Evolutionary conservation across 2,888 invertebrate genomes (phyloP), one percentile per base, ranked within the genome.

Genomic region (Beris chalybata): DNA sequence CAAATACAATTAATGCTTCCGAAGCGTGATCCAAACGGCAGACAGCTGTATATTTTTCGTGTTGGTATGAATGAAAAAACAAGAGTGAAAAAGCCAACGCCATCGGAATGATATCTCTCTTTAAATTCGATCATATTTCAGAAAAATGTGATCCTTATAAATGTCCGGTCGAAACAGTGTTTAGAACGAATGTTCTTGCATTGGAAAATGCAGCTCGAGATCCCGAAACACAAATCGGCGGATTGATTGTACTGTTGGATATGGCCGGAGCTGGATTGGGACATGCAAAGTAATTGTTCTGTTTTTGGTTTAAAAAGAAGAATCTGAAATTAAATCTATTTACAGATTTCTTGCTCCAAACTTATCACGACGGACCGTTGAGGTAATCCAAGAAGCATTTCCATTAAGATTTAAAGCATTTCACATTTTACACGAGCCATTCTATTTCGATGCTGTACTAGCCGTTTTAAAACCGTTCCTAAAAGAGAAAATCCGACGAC

Each of bases 361-460:
- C 73, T 82, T 83, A 68, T 81, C 81, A 0, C 78, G 76, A 68
- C 75, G 78, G 70, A 82, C 82, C 67, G 82, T 82, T 1, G 82
- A 82, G 67, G 76, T 83, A 55, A 80, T 84, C 2, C 83, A 83
- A 74, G 83, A 83, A 72, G 82, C 82, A 68, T 89, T 88, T 74
- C 90, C 90, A 0, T 82, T 89, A 75, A 85, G 84, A 67, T 87
- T 87, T 0, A 82, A 88, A 73, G 87, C 88, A 0, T 85, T 90
- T 64, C 91, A 91, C 78, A 83, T 91, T 53, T 83, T 90, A 57
- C 86, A 89, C 75, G 88, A 90, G 74, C 88, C 90, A 0, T 90
- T 90, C 88, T 78, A 89, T 32, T 90, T 90, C 76, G 90, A 90
- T 76, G 87, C 88, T 73, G 85, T 89, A 67, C 90, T 86, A 79